Conservation (phyloP, 37 sponge, comb jelly and placozoan species). For the Hexactinellida sp. region DNA sequence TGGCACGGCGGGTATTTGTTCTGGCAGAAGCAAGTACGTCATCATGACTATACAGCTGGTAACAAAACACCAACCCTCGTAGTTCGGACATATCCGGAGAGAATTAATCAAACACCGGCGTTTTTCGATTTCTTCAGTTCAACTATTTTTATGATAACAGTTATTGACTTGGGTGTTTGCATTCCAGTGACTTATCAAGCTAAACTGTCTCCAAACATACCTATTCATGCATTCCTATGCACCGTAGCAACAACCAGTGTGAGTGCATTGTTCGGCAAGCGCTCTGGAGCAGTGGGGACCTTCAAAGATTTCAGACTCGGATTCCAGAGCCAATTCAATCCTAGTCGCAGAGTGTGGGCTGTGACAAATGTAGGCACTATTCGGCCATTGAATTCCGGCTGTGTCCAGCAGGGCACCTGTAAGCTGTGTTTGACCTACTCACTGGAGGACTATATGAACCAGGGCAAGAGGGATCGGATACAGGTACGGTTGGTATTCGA, state of each 20-base stretch:
- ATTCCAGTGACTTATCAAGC: constrained; percentile 36
- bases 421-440: constrained; percentile 9
- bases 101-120: constrained; percentile 10
- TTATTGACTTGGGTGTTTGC: constrained; percentile 57
- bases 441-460: background rate
- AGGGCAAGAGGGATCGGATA: background rate
- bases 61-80: background rate
- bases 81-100: background rate
- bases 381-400: background rate
- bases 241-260: background rate
- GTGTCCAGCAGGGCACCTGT: background rate
- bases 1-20: constrained; percentile 5
- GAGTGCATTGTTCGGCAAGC: background rate
- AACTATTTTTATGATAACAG: constrained; percentile 56
- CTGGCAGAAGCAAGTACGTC: background rate
- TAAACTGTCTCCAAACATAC: background rate
- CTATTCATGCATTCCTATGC: background rate
- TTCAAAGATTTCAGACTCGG: constrained; percentile 4
- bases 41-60: background rate
- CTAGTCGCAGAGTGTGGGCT: background rate
- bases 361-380: background rate
- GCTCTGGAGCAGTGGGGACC: background rate
- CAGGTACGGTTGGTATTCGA: background rate
- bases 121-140: constrained; percentile 61
- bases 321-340: background rate